These are phyloP conservation scores for Trididemnum miniatum DNA, from an alignment of 23 tunicate species.

Conservation along the genomic window DNA sequence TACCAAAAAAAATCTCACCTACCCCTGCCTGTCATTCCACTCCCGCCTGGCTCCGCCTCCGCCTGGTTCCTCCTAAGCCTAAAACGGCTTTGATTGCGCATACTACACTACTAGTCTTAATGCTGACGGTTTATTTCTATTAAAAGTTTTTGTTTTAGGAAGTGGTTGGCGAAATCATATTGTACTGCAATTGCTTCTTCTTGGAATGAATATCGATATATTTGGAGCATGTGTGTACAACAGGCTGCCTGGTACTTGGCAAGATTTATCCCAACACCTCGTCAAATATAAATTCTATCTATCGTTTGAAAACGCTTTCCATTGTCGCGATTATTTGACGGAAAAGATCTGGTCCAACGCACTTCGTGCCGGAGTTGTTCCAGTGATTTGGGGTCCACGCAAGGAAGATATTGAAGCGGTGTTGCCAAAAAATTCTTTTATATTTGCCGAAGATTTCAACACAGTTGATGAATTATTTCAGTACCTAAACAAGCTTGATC, in stretches of 20 bases:
- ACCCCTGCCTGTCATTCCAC: too few species aligned
- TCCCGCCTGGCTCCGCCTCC: too few species aligned
- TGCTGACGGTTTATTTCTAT: too few species aligned
- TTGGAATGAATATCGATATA: constrained; percentile 26
- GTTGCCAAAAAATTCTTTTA: constrained; percentile 37
- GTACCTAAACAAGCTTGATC: constrained; percentile 32
- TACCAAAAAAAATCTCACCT: too few species aligned
- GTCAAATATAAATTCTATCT: constrained; percentile 59
- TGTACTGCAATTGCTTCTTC: constrained; percentile 8
- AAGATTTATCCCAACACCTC: neutral
- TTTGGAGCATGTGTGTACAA: constrained; percentile 23
- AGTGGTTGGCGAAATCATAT: constrained; percentile 3
- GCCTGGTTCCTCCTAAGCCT: too few species aligned
- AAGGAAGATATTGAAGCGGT: constrained; percentile 32
- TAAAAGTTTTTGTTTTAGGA: constrained; percentile 6
- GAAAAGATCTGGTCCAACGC: constrained; percentile 39
- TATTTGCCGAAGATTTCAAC: constrained; percentile 54
- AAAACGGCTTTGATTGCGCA: too few species aligned
- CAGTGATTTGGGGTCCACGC: constrained; percentile 61
- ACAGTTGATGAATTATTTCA: constrained; percentile 17
- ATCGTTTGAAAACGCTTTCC: constrained; percentile 62
- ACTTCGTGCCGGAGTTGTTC: constrained; percentile 40
- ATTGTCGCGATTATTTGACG: constrained; percentile 57
- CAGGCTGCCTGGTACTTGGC: constrained; percentile 31
- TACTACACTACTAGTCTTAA: too few species aligned